Percentiles rank a stretch among this genome's conserved stretches.
Conservation (phyloP, 2,888 invertebrate genomes). For the Xylocampa areola region DNA sequence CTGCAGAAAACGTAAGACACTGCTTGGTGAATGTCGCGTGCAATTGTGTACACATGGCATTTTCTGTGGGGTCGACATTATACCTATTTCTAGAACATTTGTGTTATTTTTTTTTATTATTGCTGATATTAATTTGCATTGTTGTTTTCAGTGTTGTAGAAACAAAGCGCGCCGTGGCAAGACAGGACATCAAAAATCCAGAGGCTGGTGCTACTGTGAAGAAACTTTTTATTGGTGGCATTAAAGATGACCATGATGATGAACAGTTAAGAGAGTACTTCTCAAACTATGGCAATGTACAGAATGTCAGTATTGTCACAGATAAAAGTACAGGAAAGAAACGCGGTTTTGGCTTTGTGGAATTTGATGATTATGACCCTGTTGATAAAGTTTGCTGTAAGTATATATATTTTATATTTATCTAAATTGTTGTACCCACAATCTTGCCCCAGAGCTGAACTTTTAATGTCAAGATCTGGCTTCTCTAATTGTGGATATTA, state of each 20-base stretch:
- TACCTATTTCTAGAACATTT: neutral
- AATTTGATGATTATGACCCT: conserved; percentile 99
- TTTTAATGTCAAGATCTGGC: conserved; percentile 81
- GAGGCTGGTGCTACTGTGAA: conserved; percentile 98
- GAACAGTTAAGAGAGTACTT: conserved; percentile 96
- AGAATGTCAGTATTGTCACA: conserved; percentile 96
- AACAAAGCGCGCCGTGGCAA: conserved; percentile 98
- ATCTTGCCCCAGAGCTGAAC: conserved; percentile 87
- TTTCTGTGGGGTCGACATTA: conserved; percentile 84
- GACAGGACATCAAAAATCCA: conserved; percentile 97
- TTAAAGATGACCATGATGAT: conserved; percentile 98
- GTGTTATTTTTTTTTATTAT: too few relatives aligned
- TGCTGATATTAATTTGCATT: conserved; percentile 1
- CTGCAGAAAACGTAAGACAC: conserved; percentile 80
- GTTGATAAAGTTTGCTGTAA: conserved; percentile 98
- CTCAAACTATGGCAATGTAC: conserved; percentile 94
- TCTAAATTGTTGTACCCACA: conserved; percentile 69
- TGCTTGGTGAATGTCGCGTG: conserved; percentile 85
- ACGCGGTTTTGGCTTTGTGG: conserved; percentile 98
- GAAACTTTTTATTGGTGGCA: conserved; percentile 98
- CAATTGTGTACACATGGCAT: conserved; percentile 77
- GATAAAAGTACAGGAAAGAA: conserved; percentile 98
- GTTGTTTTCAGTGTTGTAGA: conserved; percentile 93
- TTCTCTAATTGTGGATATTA: conserved; percentile 88
- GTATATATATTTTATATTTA: conserved; percentile 76